phyloP scores from a whole-genome alignment of 2,797 vertebrate species.

The Macropus fuliginosus region DNA sequence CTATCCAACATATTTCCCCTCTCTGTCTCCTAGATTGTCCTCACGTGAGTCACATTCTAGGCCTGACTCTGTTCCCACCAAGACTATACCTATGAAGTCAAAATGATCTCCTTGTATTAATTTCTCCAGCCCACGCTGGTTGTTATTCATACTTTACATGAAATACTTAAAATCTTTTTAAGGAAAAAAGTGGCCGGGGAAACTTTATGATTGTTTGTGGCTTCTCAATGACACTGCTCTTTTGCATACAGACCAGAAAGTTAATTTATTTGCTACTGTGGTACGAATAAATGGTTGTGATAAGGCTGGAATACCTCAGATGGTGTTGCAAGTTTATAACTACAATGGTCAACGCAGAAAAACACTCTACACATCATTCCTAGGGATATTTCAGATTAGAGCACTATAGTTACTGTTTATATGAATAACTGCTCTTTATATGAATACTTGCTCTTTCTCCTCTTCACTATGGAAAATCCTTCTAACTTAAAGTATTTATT shows the following conservation, averaged over 20 bases:
- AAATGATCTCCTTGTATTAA: not conserved
- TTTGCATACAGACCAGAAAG: slow-evolving; percentile 12
- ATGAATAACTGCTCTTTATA: not conserved
- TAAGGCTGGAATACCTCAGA: not conserved
- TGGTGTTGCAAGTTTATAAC: not conserved
- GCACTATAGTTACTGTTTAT: not conserved
- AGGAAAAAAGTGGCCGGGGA: not conserved
- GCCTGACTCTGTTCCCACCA: not conserved
- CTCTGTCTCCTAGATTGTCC: not conserved
- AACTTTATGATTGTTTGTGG: not conserved
- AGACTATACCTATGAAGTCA: not conserved
- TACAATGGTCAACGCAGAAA: not conserved
- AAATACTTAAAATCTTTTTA: not conserved
- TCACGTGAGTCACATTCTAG: not conserved
- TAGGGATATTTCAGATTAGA: slow-evolving; percentile 1
- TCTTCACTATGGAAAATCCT: not conserved
- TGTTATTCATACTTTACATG: not conserved
- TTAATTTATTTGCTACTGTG: not conserved
- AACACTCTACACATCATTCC: not conserved
- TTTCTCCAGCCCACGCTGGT: not conserved
- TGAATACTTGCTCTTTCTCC: slow-evolving; percentile 1
- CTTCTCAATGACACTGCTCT: slow-evolving; percentile 14
- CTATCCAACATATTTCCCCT: not conserved
- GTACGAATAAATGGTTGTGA: slow-evolving; percentile 15
- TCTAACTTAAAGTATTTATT: not conserved